Base-by-base conservation (phyloP, 2,797 vertebrate genomes). In the Echiichthys vipera region DNA sequence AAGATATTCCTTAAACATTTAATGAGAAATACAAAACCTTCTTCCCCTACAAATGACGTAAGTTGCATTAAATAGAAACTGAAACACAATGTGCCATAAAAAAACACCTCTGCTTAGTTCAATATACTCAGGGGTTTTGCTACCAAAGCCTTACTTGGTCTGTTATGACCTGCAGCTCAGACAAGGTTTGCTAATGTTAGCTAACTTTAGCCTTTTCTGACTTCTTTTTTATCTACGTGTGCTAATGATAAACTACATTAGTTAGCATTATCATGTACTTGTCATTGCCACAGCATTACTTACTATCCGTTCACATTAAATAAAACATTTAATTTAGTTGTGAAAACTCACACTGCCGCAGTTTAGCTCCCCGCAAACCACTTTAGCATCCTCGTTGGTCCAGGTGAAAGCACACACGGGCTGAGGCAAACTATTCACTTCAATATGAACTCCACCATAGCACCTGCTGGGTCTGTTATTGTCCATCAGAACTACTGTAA, bases 341-440 rank as follows among this genome's bases (percentile, higher is more conserved):
- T 22, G 25, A 49, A 37, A 46, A 59, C 68, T 81, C 61, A 56
- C 81, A 0, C 1, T 1, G 0, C 91, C 91, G 13, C 93, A 94
- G 0, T 30, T 2, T 2, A 90, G 71, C 75, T 93, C 89, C 1
- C 0, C 32, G 75, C 94, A 94, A 7, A 94, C 89, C 39, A 90
- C 54, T 0, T 22, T 0, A 43, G 80, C 29, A 3, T 76, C 9
- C 0, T 2, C 0, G 0, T 0, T 0, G 0, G 0, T 17, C 86
- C 77, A 83, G 0, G 0, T 0, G 2, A 11, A 7, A 17, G 0
- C 43, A 10, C 93, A 94, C 54, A 94, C 91, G 3, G 58, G 6
- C 0, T 4, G 0, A 0, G 0, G 0, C 0, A 0, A 0, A 2
- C 0, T 0, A 27, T 84, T 81, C 10, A 45, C 10, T 1, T 5